phyloP scores from a whole-genome alignment of 1,140 invertebrate species.

The Drosophila neocordata region DNA sequence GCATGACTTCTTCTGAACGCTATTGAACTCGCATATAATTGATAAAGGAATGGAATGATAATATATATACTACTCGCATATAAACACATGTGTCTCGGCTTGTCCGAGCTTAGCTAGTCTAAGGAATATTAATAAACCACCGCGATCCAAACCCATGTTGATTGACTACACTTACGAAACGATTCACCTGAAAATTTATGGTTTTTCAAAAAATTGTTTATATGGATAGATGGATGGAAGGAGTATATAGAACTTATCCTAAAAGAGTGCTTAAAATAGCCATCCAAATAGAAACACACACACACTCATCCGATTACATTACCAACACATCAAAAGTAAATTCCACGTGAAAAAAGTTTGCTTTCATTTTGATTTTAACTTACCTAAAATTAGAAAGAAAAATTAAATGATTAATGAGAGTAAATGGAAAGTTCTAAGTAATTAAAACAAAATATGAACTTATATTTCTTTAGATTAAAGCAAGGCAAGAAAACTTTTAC shows the following conservation, averaged over 20 bases:
- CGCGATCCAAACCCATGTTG: neutral
- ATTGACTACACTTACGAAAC: neutral
- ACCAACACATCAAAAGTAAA: constrained; percentile 2
- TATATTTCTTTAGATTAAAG: neutral
- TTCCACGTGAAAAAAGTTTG: constrained; percentile 20
- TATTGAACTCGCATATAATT: constrained; percentile 69
- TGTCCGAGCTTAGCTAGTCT: constrained; percentile 19
- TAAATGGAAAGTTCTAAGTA: too few species aligned
- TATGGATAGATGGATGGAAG: neutral
- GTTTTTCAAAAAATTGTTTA: constrained; percentile 6
- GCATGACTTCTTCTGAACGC: constrained; percentile 66
- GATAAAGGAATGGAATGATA: constrained; percentile 43
- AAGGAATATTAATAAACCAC: constrained; percentile 19
- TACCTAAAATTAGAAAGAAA: constrained; percentile 54
- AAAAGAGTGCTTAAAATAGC: constrained; percentile 1
- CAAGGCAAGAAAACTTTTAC: too few species aligned
- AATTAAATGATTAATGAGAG: too few species aligned
- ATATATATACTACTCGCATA: neutral
- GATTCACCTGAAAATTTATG: constrained; percentile 22
- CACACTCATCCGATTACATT: neutral
- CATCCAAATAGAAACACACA: too few species aligned
- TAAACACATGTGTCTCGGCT: neutral
- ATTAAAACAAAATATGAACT: neutral
- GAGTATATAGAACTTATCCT: neutral
- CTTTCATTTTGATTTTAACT: constrained; percentile 27